Conservation (phyloP, 1,140 invertebrate species). For the Onthophagus taurus region DNA sequence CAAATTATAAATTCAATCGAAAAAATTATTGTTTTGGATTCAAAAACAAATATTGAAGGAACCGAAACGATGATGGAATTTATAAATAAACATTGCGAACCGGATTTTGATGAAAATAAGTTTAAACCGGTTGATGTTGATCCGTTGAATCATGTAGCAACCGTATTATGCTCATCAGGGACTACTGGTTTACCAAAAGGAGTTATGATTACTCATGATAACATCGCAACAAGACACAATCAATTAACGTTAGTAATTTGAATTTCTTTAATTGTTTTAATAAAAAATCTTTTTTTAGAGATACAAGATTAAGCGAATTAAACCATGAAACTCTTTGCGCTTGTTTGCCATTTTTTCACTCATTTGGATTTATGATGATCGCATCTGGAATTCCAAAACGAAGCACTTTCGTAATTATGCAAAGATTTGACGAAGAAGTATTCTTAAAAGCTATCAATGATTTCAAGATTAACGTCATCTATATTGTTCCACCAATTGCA, state of each 20-base stretch:
- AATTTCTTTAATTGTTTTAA: too few species aligned
- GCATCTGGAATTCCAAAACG: neutral
- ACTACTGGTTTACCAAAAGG: constrained; percentile 72
- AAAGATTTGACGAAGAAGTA: constrained; percentile 10
- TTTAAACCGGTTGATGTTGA: constrained; percentile 9
- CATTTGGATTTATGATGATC: neutral
- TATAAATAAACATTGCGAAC: neutral
- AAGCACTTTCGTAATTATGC: neutral
- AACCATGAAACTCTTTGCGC: neutral
- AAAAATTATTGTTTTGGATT: constrained; percentile 21
- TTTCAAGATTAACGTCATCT: constrained; percentile 1
- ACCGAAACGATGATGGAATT: neutral
- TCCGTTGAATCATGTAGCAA: constrained; percentile 21
- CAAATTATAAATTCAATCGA: too few species aligned
- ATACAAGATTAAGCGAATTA: neutral
- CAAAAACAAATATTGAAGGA: neutral
- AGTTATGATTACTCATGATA: constrained; percentile 59
- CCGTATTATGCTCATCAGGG: constrained; percentile 47
- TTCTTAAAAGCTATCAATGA: constrained; percentile 11
- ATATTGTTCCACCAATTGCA: constrained; percentile 8
- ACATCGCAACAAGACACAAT: constrained; percentile 20
- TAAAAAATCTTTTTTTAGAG: neutral
- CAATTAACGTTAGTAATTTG: neutral
- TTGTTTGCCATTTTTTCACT: constrained; percentile 9
- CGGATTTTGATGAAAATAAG: neutral